Conservation (phyloP, 2,888 invertebrate species). For the Diadegma fenestrale region DNA sequence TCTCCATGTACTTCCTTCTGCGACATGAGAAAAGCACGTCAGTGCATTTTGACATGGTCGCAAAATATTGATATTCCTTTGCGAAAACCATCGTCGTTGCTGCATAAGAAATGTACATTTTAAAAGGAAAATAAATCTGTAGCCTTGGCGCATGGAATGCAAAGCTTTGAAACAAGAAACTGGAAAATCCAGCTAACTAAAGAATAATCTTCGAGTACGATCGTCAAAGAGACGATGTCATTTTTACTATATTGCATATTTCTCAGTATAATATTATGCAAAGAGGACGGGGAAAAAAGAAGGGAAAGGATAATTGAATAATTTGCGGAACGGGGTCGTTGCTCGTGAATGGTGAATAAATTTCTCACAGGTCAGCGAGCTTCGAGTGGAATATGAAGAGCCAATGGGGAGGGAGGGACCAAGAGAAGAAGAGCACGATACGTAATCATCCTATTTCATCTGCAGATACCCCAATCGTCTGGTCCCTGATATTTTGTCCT, state of each 20-base stretch:
- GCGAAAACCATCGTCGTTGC: conserved; percentile 1
- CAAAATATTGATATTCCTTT: conserved; percentile 9
- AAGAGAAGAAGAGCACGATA: conserved; percentile 1
- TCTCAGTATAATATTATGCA: conserved; percentile 31
- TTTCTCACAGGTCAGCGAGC: conserved; percentile 45
- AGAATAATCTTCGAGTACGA: not conserved
- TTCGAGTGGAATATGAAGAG: conserved; percentile 19
- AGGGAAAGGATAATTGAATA: conserved; percentile 45
- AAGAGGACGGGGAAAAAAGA: not conserved
- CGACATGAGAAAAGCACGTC: conserved; percentile 36
- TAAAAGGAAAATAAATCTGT: not conserved
- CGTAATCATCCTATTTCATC: conserved; percentile 21
- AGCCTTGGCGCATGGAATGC: not conserved
- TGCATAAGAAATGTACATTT: conserved; percentile 7
- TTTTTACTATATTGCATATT: conserved; percentile 39
- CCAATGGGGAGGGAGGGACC: conserved; percentile 2
- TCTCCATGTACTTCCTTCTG: conserved; percentile 40
- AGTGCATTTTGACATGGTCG: conserved; percentile 42
- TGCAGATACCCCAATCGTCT: conserved; percentile 10
- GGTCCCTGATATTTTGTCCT: not conserved
- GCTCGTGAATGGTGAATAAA: conserved; percentile 47
- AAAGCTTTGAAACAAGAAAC: not conserved
- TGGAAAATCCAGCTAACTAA: not conserved
- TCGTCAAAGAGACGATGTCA: conserved; percentile 7
- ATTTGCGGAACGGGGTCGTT: conserved; percentile 20